These are phyloP conservation scores for Oligia fasciuncula DNA, from an alignment of 2,888 invertebrate species.

Conservation along the genomic window DNA sequence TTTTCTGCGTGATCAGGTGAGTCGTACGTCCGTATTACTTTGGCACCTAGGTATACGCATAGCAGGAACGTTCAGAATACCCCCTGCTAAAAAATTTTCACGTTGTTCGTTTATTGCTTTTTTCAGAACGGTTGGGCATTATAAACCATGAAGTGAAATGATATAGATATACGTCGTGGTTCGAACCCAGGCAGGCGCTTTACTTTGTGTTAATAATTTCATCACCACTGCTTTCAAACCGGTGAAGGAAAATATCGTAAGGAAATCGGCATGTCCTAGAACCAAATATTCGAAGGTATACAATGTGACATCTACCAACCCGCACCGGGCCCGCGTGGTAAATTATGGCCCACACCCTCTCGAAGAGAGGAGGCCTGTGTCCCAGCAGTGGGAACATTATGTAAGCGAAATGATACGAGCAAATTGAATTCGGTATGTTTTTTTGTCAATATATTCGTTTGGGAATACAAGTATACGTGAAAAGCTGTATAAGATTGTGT, in stretches of 20 bases:
- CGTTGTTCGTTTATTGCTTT: conserved; percentile 49
- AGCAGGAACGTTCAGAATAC: conserved; percentile 34
- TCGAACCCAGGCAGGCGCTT: too few species aligned
- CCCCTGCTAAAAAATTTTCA: conserved; percentile 47
- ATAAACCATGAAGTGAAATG: conserved; percentile 32
- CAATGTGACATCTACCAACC: too few species aligned
- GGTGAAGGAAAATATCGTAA: too few species aligned
- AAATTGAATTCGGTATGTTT: conserved; percentile 28
- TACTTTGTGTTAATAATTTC: too few species aligned
- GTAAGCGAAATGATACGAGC: conserved; percentile 18
- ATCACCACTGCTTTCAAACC: too few species aligned
- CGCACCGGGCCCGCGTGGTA: too few species aligned
- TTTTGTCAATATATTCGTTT: conserved; percentile 8
- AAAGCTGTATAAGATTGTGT: conserved; percentile 10
- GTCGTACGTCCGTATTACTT: conserved; percentile 44
- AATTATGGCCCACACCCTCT: too few species aligned
- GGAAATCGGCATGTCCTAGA: too few species aligned
- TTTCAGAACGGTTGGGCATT: conserved; percentile 19
- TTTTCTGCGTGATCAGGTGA: conserved; percentile 57
- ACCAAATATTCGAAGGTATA: too few species aligned
- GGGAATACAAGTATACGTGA: background rate
- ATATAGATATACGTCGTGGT: background rate
- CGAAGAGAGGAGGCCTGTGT: too few species aligned
- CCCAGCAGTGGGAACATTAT: too few species aligned
- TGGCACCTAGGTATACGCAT: conserved; percentile 38